phyloP scores from a whole-genome alignment of 2,888 invertebrate species.

The Euclidia mi region DNA sequence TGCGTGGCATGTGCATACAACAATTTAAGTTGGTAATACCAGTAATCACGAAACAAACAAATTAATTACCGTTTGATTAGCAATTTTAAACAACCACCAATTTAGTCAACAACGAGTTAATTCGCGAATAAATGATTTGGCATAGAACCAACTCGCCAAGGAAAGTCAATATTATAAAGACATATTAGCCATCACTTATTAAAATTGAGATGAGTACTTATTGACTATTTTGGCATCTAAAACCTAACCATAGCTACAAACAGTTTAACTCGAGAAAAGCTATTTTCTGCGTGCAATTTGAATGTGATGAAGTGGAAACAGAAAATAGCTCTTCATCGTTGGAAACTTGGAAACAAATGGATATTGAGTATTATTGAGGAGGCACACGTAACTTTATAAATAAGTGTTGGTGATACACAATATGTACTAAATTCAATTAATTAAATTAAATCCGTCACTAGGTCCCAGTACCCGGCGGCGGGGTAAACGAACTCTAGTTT shows the following conservation, averaged over 20 bases:
- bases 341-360: constrained; percentile 18
- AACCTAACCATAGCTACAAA: constrained; percentile 14
- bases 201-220: too few species aligned
- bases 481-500: constrained; percentile 58
- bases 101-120: constrained; percentile 40
- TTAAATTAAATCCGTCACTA: constrained; percentile 23
- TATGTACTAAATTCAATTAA: too few species aligned
- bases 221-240: constrained; percentile 18
- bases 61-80: constrained; percentile 16
- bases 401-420: constrained; percentile 21
- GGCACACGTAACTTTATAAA: constrained; percentile 13
- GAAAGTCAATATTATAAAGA: constrained; percentile 23
- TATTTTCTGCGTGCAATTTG: constrained; percentile 14
- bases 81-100: constrained; percentile 9
- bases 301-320: constrained; percentile 6
- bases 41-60: constrained; percentile 11
- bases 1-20: neutral
- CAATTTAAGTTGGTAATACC: constrained; percentile 1
- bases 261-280: constrained; percentile 9
- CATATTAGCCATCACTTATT: constrained; percentile 25
- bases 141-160: constrained; percentile 56
- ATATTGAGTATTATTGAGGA: constrained; percentile 18
- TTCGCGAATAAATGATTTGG: constrained; percentile 60
- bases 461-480: constrained; percentile 12
- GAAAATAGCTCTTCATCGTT: constrained; percentile 4